Evolutionary conservation across 2,797 vertebrate species (phyloP).

Genomic region (Sebastes itinus): DNA sequence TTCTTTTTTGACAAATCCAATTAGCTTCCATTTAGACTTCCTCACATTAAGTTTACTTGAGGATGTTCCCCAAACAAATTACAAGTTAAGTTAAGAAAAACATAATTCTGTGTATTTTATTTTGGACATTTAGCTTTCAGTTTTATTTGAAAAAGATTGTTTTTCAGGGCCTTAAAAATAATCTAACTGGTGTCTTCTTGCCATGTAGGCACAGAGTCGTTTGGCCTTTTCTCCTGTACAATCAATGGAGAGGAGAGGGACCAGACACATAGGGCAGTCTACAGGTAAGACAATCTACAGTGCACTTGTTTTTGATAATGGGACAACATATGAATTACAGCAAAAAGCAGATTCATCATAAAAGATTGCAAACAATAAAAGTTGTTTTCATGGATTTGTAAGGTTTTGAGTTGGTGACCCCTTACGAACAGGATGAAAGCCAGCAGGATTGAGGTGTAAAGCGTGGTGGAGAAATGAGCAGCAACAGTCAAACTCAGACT

Average conservation of each 20-base stretch:
- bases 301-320: background rate
- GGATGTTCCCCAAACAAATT: background rate
- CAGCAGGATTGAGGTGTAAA: background rate
- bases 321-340: background rate
- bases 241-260: slow-evolving; percentile 95
- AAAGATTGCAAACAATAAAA: background rate
- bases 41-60: background rate
- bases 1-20: slow-evolving; percentile 26
- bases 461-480: background rate
- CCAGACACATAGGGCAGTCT: slow-evolving; percentile 96
- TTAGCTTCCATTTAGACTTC: slow-evolving; percentile 11
- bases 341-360: background rate
- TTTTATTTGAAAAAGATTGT: background rate
- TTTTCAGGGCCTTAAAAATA: background rate
- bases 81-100: background rate
- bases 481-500: background rate
- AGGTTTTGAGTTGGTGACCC: background rate
- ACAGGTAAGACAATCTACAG: slow-evolving; percentile 85
- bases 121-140: background rate
- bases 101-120: background rate
- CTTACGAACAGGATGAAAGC: background rate
- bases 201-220: slow-evolving; percentile 93
- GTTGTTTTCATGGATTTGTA: background rate
- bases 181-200: slow-evolving; percentile 6
- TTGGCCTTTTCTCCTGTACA: slow-evolving; percentile 95